Evolutionary conservation across 2,797 vertebrate species (phyloP).

Genomic region (Siniperca undulata): DNA sequence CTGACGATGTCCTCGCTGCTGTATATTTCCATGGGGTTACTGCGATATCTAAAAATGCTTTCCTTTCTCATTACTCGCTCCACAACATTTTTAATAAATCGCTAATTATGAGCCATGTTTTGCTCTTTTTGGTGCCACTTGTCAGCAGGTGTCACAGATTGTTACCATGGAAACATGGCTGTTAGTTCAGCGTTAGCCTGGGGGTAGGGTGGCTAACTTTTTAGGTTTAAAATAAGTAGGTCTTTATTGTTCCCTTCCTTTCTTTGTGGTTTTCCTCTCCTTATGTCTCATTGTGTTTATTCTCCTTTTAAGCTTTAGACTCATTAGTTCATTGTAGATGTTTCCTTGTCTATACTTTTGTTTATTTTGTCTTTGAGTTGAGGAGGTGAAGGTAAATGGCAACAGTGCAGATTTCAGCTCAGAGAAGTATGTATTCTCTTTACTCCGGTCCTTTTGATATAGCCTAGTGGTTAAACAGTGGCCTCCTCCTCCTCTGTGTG

Average conservation of each 20-base stretch:
- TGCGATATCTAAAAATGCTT: too few species aligned
- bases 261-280: slow-evolving; percentile 11
- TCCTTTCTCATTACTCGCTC: background rate
- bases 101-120: background rate
- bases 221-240: background rate
- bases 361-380: background rate
- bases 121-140: background rate
- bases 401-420: background rate
- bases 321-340: background rate
- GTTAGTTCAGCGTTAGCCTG: background rate
- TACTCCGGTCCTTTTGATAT: slow-evolving; percentile 2
- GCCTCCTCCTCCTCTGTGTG: slow-evolving; percentile 72
- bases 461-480: background rate
- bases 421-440: background rate
- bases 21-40: too few species aligned
- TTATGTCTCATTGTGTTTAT: background rate
- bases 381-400: slow-evolving; percentile 17
- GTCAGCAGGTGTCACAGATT: background rate
- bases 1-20: background rate
- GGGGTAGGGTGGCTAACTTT: background rate
- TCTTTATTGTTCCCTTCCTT: background rate
- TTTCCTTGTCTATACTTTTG: background rate
- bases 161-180: background rate
- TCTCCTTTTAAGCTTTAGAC: background rate
- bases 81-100: background rate